Base-by-base conservation (phyloP, 2,113 vertebrate species). In the Ochotona princeps region DNA sequence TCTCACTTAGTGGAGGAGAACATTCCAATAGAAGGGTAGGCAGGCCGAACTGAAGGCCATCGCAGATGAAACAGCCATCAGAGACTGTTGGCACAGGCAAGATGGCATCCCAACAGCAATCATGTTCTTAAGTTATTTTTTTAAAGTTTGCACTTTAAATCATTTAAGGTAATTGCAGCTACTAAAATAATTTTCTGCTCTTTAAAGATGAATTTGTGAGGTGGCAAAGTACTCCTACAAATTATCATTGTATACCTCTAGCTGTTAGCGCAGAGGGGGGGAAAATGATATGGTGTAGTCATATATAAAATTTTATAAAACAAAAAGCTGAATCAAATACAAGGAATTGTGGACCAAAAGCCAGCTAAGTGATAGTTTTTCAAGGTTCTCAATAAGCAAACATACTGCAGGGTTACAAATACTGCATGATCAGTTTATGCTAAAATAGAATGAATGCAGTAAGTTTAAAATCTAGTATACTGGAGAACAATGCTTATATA, bases 321-420 rank as follows among this genome's bases (percentile, higher is more conserved):
- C 75, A 73, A 88, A 88, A 83, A 44, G 12, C 25, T 92, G 66
- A 85, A 82, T 65, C 26, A 87, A 96, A 95, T 73, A 66, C 10
- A 85, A 32, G 67, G 90, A 85, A 67, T 49, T 23, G 26, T 44
- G 38, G 11, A 54, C 9, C n/a, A 54, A 95, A 95, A 79, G 11
- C 14, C 67, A 92, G 38, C 17, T 91, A 25, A 82, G 60, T 79
- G 66, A 18, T 65, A 44, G 20, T 18, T 74, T 85, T 89, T 70
- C 15, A 80, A 90, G 21, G 90, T 84, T 92, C 67, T 92, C 67
- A 81, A 10, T 60, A 82, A 80, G 73, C 20, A 83, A 5, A 18
- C 30, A 89, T 35, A 87, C 63, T 89, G n/a, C 35, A 94, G 35
- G 14, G 79, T 82, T 47, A 73, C 2, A 84, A 84, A 25, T 47